These are phyloP conservation scores for Aplodontia rufa DNA, from an alignment of 2,113 vertebrate species.

Conservation along the genomic window DNA sequence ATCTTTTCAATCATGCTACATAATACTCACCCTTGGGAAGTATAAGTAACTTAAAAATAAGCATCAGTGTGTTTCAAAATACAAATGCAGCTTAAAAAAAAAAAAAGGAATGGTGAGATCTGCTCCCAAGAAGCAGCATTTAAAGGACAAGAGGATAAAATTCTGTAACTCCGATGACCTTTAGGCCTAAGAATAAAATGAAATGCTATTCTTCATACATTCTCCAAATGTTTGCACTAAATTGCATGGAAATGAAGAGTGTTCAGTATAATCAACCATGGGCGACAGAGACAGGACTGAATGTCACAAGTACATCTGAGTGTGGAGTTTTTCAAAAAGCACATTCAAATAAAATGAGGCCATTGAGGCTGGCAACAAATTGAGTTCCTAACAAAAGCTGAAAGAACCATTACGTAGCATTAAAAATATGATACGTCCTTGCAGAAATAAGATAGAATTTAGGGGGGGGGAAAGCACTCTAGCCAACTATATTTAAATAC, in stretches of 20 bases:
- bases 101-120: not conserved
- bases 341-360: conserved; percentile 56
- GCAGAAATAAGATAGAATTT: not conserved
- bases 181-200: conserved; percentile 65
- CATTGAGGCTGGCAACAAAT: not conserved
- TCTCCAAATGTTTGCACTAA: conserved; percentile 54
- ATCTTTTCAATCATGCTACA: not conserved
- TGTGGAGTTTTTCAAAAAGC: conserved; percentile 31
- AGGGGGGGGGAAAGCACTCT: not conserved
- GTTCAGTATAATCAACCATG: conserved; percentile 54
- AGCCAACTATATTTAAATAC: conserved; percentile 20
- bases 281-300: conserved; percentile 40
- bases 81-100: not conserved
- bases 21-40: not conserved
- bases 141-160: conserved; percentile 44
- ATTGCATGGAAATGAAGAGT: conserved; percentile 24
- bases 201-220: conserved; percentile 57
- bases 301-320: conserved; percentile 50
- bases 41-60: conserved; percentile 33
- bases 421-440: conserved; percentile 25
- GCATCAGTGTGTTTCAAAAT: not conserved
- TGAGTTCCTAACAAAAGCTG: conserved; percentile 40
- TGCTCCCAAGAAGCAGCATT: not conserved
- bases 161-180: conserved; percentile 56
- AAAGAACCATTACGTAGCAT: conserved; percentile 7